These are phyloP conservation scores for Ictalurus furcatus DNA, from an alignment of 2,113 vertebrate genomes.

Conservation along the genomic window DNA sequence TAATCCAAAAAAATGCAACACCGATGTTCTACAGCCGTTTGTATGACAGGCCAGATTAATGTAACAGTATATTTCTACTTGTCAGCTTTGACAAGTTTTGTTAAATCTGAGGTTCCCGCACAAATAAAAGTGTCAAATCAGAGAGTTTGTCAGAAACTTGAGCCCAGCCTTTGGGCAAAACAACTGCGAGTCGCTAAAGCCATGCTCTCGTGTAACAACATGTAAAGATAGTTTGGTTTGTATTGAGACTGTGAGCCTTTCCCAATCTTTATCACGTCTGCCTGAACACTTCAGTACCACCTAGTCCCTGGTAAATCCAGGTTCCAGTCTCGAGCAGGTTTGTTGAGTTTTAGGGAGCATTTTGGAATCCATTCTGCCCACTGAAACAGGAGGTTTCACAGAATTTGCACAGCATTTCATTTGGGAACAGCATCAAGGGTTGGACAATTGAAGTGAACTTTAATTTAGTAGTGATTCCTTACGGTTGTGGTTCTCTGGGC, in stretches of 20 bases:
- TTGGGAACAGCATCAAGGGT: background rate
- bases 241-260: background rate
- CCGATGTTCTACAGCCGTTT: constrained; percentile 42
- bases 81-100: constrained; percentile 31
- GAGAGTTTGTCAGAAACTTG: constrained; percentile 32
- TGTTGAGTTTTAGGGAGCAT: background rate
- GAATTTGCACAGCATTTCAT: background rate
- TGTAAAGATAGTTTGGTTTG: constrained; percentile 13
- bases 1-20: constrained; percentile 42
- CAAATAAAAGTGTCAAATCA: constrained; percentile 58
- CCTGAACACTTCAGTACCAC: background rate
- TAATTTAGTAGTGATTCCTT: background rate
- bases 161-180: constrained; percentile 46
- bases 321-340: background rate
- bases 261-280: background rate
- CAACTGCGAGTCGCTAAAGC: constrained; percentile 21
- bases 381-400: background rate
- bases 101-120: constrained; percentile 20
- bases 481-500: background rate
- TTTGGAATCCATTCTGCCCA: background rate
- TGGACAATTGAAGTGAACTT: background rate
- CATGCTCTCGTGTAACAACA: constrained; percentile 41
- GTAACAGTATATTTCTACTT: constrained; percentile 35
- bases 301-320: background rate
- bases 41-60: constrained; percentile 51